phyloP scores from a whole-genome alignment of 2,797 vertebrate genomes.

The Sebastes umbrosus region DNA sequence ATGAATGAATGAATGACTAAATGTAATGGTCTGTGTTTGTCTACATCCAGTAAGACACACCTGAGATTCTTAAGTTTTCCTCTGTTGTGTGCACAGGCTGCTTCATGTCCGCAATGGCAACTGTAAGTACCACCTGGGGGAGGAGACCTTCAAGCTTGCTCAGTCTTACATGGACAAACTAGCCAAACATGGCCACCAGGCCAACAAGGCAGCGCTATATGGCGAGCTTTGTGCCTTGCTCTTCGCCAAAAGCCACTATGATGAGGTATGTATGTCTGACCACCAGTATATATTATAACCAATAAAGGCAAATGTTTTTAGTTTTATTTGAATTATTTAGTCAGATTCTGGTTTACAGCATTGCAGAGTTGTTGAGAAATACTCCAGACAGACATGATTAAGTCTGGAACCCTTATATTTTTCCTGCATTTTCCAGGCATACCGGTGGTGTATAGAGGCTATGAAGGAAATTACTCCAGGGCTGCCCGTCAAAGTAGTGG shows the following conservation, averaged over 20 bases:
- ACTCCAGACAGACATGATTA: neutral
- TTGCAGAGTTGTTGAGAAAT: neutral
- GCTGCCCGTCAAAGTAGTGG: conserved; percentile 96
- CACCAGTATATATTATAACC: neutral
- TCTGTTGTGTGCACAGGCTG: conserved; percentile 80
- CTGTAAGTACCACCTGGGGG: conserved; percentile 97
- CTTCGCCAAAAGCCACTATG: conserved; percentile 99
- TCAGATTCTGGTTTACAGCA: neutral
- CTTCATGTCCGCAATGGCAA: conserved; percentile 98
- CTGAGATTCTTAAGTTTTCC: neutral
- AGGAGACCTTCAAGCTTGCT: conserved; percentile 97
- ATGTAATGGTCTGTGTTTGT: neutral
- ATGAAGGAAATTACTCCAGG: conserved; percentile 97
- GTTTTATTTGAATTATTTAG: neutral
- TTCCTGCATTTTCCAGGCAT: conserved; percentile 83
- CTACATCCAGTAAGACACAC: neutral
- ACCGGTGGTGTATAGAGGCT: conserved; percentile 98
- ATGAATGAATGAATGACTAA: no score
- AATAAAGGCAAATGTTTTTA: neutral
- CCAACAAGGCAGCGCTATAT: conserved; percentile 97
- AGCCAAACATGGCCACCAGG: conserved; percentile 95
- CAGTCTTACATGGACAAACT: conserved; percentile 98
- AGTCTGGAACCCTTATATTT: neutral
- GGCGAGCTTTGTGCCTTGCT: conserved; percentile 97
- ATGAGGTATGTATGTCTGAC: conserved; percentile 85